Percentiles rank a stretch among this genome's conserved stretches.
Conservation (phyloP, 2,113 vertebrate genomes). For the Lophochroa leadbeateri region DNA sequence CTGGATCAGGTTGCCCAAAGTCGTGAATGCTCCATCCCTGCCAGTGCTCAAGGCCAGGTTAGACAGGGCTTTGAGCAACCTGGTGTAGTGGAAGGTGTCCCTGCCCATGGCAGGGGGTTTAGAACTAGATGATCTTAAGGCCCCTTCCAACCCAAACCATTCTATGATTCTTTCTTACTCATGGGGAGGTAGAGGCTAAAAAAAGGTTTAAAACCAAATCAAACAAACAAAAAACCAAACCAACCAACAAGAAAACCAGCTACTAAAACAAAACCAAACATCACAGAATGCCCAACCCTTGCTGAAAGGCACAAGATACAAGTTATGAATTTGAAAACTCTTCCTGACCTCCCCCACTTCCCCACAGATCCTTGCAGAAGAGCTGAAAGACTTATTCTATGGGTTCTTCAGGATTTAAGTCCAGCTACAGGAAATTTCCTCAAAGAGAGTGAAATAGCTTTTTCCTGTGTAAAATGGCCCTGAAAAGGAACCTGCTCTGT, state of each 20-base stretch:
- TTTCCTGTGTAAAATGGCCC: background rate
- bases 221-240: background rate
- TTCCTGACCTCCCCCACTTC: background rate
- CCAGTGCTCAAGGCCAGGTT: background rate
- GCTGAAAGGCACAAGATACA: background rate
- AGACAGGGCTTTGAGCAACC: background rate
- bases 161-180: background rate
- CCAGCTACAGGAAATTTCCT: background rate
- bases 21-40: background rate
- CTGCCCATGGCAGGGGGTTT: background rate
- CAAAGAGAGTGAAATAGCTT: background rate
- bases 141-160: background rate
- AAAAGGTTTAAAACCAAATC: background rate
- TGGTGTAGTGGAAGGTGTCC: background rate
- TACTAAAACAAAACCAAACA: background rate
- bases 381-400: background rate
- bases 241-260: background rate
- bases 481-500: background rate
- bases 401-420: background rate
- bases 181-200: background rate
- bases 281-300: background rate
- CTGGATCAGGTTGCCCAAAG: background rate
- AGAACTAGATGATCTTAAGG: background rate
- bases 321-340: background rate
- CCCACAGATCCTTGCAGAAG: background rate